These are phyloP conservation scores for Lampropteryx suffumata DNA, from an alignment of 2,888 invertebrate species.

Conservation along the genomic window DNA sequence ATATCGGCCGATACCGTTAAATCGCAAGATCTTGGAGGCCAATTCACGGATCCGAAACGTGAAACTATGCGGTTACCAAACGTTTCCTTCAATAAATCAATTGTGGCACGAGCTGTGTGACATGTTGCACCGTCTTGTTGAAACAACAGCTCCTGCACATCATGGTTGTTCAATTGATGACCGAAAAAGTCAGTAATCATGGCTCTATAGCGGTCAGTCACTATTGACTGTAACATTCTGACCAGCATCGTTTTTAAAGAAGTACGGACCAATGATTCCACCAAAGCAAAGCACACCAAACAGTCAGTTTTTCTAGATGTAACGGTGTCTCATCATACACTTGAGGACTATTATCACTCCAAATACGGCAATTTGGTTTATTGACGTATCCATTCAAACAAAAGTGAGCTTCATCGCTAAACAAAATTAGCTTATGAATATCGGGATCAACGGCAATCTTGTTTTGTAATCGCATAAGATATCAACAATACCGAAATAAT, in stretches of 20 bases:
- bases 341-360: slow-evolving; percentile 16
- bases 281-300: slow-evolving; percentile 53
- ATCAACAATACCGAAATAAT: too few species aligned
- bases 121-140: slow-evolving; percentile 42
- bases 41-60: too few species aligned
- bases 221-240: slow-evolving; percentile 11
- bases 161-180: too few species aligned
- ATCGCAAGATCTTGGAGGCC: too few species aligned
- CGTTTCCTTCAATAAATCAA: slow-evolving; percentile 34
- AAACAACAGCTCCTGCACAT: slow-evolving; percentile 27
- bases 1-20: too few species aligned
- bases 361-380: slow-evolving; percentile 29
- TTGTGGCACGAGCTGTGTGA: slow-evolving; percentile 40
- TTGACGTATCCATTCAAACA: slow-evolving; percentile 49
- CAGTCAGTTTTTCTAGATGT: slow-evolving; percentile 24
- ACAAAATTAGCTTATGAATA: slow-evolving; percentile 19
- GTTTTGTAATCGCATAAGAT: too few species aligned
- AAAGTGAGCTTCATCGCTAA: slow-evolving; percentile 41
- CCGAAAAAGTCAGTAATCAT: too few species aligned
- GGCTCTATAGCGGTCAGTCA: too few species aligned
- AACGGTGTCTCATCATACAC: slow-evolving; percentile 12
- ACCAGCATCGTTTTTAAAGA: slow-evolving; percentile 48
- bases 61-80: neutral
- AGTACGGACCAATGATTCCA: slow-evolving; percentile 50
- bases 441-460: too few species aligned